Evolutionary conservation across 2,113 vertebrate species (phyloP).

Genomic region (Gallinago undulata): DNA sequence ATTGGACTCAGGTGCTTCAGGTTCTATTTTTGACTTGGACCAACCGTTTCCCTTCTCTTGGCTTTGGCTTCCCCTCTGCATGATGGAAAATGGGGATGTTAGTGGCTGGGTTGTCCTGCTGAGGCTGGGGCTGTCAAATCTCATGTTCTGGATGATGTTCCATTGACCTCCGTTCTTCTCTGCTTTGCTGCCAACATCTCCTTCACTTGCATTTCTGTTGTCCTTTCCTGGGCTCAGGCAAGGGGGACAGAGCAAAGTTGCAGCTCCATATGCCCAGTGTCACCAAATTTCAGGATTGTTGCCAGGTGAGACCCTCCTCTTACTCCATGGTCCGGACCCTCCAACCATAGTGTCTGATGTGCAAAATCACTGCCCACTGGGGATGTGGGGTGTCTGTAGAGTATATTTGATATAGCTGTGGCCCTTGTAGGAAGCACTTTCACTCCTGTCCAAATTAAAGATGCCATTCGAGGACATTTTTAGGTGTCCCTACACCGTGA

Average conservation of each 20-base stretch:
- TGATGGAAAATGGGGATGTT: background rate
- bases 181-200: background rate
- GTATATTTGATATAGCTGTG: rapidly evolving
- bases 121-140: background rate
- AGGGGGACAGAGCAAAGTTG: background rate
- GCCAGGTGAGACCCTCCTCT: background rate
- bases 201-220: background rate
- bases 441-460: background rate
- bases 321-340: background rate
- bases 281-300: background rate
- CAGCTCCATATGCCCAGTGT: background rate
- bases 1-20: background rate
- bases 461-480: background rate
- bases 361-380: background rate
- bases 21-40: slow-evolving; percentile 37
- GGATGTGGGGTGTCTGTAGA: background rate
- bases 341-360: background rate
- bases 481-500: rapidly evolving
- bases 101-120: background rate
- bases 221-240: rapidly evolving
- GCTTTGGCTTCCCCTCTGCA: background rate
- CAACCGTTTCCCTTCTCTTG: background rate
- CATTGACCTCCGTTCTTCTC: background rate
- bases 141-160: background rate
- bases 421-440: background rate